A percentile compares a stretch with the other conserved stretches of the same genome.
phyloP scores from a whole-genome alignment of 2,888 invertebrate genomes.

The Latrodectus elegans region DNA sequence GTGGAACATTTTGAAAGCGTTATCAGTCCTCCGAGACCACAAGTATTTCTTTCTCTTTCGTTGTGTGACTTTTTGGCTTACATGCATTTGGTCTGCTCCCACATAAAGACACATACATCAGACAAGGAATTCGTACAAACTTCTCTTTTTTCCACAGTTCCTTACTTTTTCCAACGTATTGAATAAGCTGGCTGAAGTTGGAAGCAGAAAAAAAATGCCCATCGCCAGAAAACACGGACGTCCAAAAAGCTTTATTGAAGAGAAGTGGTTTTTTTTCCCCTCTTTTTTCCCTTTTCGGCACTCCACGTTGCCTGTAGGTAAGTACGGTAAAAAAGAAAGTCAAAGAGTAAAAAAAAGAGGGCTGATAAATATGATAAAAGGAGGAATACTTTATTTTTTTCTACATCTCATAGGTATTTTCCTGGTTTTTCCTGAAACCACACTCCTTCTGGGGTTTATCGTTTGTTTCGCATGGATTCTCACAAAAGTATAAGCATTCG shows the following conservation, averaged over 20 bases:
- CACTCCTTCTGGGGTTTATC: neutral
- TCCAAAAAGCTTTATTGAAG: neutral
- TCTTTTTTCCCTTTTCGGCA: neutral
- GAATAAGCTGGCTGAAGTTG: neutral
- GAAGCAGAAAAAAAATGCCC: neutral
- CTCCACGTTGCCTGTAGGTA: neutral
- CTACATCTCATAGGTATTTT: neutral
- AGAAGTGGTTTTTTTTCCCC: neutral
- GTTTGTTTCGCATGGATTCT: neutral
- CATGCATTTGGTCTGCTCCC: neutral
- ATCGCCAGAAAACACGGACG: neutral
- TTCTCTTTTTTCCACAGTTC: neutral
- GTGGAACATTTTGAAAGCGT: neutral
- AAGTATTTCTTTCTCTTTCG: neutral
- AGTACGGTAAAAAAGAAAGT: neutral
- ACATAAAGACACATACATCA: neutral
- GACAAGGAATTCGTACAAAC: neutral
- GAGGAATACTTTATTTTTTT: neutral
- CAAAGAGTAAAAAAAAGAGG: neutral
- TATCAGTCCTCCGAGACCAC: neutral
- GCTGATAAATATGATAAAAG: slow-evolving; percentile 13
- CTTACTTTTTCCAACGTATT: neutral
- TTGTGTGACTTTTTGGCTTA: neutral
- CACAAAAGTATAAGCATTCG: neutral
- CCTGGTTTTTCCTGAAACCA: neutral